Conservation (phyloP, 2,113 vertebrate species). For the Myocastor coypus region DNA sequence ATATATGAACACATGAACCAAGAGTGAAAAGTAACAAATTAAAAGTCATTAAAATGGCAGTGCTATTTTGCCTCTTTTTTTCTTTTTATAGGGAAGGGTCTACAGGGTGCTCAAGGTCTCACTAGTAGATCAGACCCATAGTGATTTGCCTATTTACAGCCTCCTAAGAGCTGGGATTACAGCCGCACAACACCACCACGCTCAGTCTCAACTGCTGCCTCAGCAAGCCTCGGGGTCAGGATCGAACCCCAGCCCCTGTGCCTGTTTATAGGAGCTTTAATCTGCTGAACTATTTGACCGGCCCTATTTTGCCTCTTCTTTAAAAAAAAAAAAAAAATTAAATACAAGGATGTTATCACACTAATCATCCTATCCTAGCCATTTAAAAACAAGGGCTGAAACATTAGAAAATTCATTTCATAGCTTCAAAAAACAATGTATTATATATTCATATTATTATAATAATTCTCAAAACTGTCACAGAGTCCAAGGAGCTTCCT, state of each 20-base stretch:
- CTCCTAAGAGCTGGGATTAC: no score
- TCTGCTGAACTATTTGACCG: no score
- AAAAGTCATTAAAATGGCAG: neutral
- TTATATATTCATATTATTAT: neutral
- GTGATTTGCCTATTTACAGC: no score
- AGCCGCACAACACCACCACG: no score
- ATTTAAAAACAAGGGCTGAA: conserved; percentile 1
- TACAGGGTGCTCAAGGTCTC: no score
- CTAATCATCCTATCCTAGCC: neutral
- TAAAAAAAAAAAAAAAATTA: neutral
- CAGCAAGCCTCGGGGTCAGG: no score
- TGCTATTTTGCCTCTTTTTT: conserved; percentile 9
- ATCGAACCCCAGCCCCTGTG: no score
- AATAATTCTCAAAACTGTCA: neutral
- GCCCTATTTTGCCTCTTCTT: no score
- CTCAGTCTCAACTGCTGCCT: no score
- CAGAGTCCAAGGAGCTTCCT: neutral
- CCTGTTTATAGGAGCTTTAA: no score
- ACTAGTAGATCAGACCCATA: no score
- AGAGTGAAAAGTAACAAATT: conserved; percentile 8
- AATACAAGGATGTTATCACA: neutral
- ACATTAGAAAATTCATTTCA: neutral
- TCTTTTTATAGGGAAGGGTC: no score
- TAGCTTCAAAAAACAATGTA: neutral
- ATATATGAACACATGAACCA: neutral